phyloP scores from a whole-genome alignment of 2,797 vertebrate genomes.

The Poecile montanus region DNA sequence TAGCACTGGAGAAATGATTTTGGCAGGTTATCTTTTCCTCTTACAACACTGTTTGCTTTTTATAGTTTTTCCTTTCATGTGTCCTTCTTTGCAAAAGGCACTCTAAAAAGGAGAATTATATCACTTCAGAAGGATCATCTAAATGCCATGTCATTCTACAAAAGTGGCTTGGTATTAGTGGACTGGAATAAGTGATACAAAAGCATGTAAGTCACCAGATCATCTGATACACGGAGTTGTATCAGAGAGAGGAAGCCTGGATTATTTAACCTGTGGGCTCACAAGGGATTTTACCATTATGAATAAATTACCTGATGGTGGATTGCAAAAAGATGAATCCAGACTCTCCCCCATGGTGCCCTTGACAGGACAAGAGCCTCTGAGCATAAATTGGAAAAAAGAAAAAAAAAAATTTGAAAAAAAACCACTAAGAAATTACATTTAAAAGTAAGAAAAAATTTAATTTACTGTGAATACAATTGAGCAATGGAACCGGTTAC shows the following conservation, averaged over 20 bases:
- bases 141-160: not conserved
- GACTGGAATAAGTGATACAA: not conserved
- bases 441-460: not conserved
- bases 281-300: not conserved
- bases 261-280: not conserved
- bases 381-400: not conserved
- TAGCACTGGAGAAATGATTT: not conserved
- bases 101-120: not conserved
- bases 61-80: not conserved
- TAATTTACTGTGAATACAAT: accelerated
- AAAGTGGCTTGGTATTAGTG: not conserved
- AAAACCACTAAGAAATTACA: not conserved
- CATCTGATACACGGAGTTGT: not conserved
- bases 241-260: not conserved
- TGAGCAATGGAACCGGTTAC: not conserved
- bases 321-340: not conserved
- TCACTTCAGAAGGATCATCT: not conserved
- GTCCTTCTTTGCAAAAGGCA: not conserved
- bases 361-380: not conserved
- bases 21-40: not conserved
- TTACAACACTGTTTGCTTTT: not conserved
- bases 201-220: not conserved
- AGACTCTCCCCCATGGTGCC: not conserved
- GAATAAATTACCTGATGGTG: not conserved
- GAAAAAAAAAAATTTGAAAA: not conserved